These are phyloP conservation scores for Leptonema lineaticorne DNA, from an alignment of 1,140 invertebrate species.

Conservation along the genomic window DNA sequence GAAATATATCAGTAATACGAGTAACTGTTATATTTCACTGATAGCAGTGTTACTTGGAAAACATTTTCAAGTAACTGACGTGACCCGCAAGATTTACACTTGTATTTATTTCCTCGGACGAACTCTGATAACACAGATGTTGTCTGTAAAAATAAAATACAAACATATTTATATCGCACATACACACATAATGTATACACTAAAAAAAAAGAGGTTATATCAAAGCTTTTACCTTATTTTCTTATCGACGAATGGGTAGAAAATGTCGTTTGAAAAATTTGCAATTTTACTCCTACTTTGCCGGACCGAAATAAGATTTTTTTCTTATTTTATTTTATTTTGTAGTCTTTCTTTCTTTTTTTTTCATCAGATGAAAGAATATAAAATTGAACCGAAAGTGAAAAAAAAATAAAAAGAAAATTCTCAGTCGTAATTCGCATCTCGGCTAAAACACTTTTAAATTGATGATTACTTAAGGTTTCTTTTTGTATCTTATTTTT, in stretches of 20 bases:
- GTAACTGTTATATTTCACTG: background rate
- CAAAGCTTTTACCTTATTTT: background rate
- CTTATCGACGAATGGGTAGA: too few species aligned
- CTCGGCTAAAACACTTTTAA: background rate
- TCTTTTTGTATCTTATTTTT: too few species aligned
- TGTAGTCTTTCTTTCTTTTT: background rate
- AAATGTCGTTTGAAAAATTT: background rate
- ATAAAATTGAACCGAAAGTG: too few species aligned
- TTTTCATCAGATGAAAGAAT: background rate
- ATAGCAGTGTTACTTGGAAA: background rate
- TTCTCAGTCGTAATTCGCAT: too few species aligned
- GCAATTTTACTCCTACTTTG: background rate
- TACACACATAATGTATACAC: too few species aligned
- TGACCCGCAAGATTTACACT: conserved; percentile 15
- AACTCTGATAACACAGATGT: conserved; percentile 22
- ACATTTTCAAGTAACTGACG: conserved; percentile 13
- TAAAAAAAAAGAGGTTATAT: too few species aligned
- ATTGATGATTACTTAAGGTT: background rate
- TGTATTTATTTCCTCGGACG: conserved; percentile 27
- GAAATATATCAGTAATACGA: too few species aligned
- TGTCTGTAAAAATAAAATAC: too few species aligned
- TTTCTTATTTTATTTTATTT: background rate
- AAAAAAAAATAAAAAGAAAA: too few species aligned
- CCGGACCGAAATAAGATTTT: background rate
- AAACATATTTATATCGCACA: background rate